These are phyloP conservation scores for Poeciliopsis prolifica DNA, from an alignment of 2,113 vertebrate genomes.

Conservation along the genomic window DNA sequence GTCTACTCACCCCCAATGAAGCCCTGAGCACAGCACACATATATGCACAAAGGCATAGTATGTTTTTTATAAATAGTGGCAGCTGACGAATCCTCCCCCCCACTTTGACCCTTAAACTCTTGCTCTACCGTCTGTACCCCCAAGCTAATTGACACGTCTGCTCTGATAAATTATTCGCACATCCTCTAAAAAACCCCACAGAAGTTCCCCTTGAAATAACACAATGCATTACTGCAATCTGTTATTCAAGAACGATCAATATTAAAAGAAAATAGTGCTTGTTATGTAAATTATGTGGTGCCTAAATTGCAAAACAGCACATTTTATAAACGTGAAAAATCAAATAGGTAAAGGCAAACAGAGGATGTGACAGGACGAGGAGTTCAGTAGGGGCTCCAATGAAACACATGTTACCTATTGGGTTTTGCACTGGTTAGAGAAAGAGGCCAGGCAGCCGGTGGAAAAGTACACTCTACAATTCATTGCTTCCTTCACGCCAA, in stretches of 20 bases:
- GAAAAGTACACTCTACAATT: constrained; percentile 74
- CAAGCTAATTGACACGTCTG: constrained; percentile 71
- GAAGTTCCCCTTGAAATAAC: constrained; percentile 1
- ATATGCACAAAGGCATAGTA: constrained; percentile 36
- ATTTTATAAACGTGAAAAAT: not conserved
- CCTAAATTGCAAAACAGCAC: not conserved
- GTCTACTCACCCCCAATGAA: constrained; percentile 43
- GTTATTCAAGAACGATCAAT: not conserved
- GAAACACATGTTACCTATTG: constrained; percentile 66
- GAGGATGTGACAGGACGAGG: not conserved
- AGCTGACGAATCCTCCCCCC: constrained; percentile 68
- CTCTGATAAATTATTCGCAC: constrained; percentile 61
- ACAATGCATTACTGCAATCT: not conserved
- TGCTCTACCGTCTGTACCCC: constrained; percentile 57
- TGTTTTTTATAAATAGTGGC: constrained; percentile 77
- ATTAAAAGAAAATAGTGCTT: not conserved
- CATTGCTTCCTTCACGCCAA: constrained; percentile 73
- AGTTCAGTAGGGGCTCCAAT: constrained; percentile 18
- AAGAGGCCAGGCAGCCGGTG: constrained; percentile 35
- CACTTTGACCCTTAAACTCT: constrained; percentile 57
- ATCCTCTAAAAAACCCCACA: constrained; percentile 17
- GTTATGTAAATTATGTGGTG: not conserved
- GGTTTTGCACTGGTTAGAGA: constrained; percentile 20
- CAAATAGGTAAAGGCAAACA: not conserved
- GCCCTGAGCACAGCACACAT: constrained; percentile 13